Base-by-base conservation (phyloP, 1,140 invertebrate genomes). In the Mycetomoellerius zeteki region DNA sequence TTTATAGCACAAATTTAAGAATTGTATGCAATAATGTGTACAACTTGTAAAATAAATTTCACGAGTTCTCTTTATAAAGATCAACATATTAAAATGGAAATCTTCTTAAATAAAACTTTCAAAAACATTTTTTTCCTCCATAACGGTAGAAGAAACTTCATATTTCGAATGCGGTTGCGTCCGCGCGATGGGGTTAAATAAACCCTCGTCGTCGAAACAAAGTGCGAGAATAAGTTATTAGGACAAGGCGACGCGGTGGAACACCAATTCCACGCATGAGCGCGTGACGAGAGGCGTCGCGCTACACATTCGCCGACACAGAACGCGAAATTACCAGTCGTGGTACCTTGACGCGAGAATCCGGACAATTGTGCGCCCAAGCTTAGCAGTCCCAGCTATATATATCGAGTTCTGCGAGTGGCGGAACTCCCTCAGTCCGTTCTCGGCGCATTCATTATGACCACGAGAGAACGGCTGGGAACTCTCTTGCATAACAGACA, bases 241-340 rank as follows among this genome's bases (percentile, higher is more conserved):
- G 69, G 43, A 37, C 37, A 84, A 84, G 80, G 69, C 69, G 37
- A 75, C 64, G 50, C 24, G 24, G 69, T 19, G 77, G 65, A 71
- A 84, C 54, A 60, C 56, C 80, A 75, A 84, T 84, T 84, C 80
- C 80, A 84, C 71, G 80, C 80, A 84, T 84, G 80, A 84, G 69
- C 27, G 80, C 80, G 14, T 84, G 69, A 84, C 80, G 64, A 81
- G 77, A 81, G 77, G 47, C 19, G 47, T 43, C 50, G 27, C 21
- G 16, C 16, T 37, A 64, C 62, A 62, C 14, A 60, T 60, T 84
- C 69, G 54, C 19, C 54, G 37, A 16, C 43, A 19, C 37, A 8
- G 67, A 73, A 84, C 54, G 37, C 80, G 69, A 84, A 84, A 84
- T 84, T 84, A 84, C 69, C 69, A 43, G 64, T 56, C 21, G 64